Percentiles rank a stretch among this genome's conserved stretches.
Evolutionary conservation across 2,113 vertebrate genomes (phyloP).

Genomic region (Etheostoma cragini): DNA sequence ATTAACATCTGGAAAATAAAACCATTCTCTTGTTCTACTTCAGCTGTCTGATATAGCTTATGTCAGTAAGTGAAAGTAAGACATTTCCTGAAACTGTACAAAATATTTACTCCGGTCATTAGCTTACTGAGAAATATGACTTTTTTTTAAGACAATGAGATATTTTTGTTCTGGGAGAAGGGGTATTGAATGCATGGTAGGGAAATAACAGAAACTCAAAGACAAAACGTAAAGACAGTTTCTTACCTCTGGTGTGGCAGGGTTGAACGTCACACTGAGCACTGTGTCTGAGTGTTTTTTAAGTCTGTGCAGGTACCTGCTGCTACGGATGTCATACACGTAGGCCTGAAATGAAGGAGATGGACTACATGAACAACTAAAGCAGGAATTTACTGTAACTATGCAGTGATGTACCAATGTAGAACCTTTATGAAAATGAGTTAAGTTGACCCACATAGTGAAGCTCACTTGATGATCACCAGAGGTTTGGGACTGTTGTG

Average conservation of each 20-base stretch:
- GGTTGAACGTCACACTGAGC: conserved; percentile 86
- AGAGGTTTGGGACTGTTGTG: too few relatives aligned
- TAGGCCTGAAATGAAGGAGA: conserved; percentile 85
- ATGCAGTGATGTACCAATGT: background rate
- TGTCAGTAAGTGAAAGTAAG: background rate
- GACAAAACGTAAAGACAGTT: background rate
- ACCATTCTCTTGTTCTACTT: background rate
- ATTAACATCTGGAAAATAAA: conserved; percentile 3
- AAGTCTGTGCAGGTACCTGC: conserved; percentile 86
- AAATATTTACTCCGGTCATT: background rate
- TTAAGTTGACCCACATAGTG: background rate
- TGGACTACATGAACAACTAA: conserved; percentile 15
- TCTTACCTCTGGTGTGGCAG: conserved; percentile 86
- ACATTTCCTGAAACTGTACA: background rate
- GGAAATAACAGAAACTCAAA: background rate
- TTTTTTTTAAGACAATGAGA: background rate
- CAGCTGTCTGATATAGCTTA: background rate
- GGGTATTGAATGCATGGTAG: background rate
- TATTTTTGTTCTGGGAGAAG: background rate
- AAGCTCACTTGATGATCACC: background rate
- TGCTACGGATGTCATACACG: conserved; percentile 86
- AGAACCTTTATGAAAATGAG: background rate
- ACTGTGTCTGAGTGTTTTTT: conserved; percentile 86
- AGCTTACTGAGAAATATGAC: background rate
- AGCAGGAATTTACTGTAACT: background rate